These are phyloP conservation scores for Syritta pipiens DNA, from an alignment of 2,888 invertebrate species.

Conservation along the genomic window DNA sequence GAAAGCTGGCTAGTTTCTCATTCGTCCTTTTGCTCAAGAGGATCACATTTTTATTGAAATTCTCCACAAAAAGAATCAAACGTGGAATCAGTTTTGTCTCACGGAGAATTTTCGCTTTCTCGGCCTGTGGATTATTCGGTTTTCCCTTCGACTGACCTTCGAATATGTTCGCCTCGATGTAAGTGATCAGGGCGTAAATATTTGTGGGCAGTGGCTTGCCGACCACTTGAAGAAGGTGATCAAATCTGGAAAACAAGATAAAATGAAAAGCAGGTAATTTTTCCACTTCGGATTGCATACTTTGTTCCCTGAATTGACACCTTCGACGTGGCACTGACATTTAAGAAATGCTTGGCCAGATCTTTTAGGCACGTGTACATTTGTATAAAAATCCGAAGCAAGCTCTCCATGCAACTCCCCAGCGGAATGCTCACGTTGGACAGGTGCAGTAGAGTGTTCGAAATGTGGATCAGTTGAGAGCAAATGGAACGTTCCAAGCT, in stretches of 20 bases:
- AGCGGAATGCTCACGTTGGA: slow-evolving; percentile 80
- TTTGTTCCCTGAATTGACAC: slow-evolving; percentile 73
- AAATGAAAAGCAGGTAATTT: slow-evolving; percentile 26
- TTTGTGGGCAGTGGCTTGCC: slow-evolving; percentile 81
- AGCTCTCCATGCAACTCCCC: slow-evolving; percentile 81
- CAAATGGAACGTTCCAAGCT: slow-evolving; percentile 82
- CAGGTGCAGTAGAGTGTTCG: slow-evolving; percentile 80
- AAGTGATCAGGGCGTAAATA: slow-evolving; percentile 81
- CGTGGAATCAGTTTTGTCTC: slow-evolving; percentile 83
- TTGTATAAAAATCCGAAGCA: slow-evolving; percentile 81
- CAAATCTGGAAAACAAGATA: slow-evolving; percentile 78
- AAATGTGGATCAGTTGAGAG: slow-evolving; percentile 81
- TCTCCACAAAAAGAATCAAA: slow-evolving; percentile 83
- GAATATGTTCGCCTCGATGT: slow-evolving; percentile 81
- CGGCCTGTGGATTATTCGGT: slow-evolving; percentile 78
- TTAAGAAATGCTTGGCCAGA: slow-evolving; percentile 82
- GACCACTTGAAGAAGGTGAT: slow-evolving; percentile 80
- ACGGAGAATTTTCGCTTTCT: slow-evolving; percentile 81
- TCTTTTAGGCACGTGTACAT: slow-evolving; percentile 81
- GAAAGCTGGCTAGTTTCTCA: slow-evolving; percentile 80
- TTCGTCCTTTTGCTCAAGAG: slow-evolving; percentile 82
- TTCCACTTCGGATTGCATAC: slow-evolving; percentile 57
- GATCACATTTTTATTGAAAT: slow-evolving; percentile 82
- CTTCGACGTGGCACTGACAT: slow-evolving; percentile 78
- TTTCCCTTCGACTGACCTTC: slow-evolving; percentile 72